A percentile compares a stretch with the other conserved stretches of the same genome.
Evolutionary conservation across 2,113 vertebrate species (phyloP).

Genomic region (Sylvia atricapilla): DNA sequence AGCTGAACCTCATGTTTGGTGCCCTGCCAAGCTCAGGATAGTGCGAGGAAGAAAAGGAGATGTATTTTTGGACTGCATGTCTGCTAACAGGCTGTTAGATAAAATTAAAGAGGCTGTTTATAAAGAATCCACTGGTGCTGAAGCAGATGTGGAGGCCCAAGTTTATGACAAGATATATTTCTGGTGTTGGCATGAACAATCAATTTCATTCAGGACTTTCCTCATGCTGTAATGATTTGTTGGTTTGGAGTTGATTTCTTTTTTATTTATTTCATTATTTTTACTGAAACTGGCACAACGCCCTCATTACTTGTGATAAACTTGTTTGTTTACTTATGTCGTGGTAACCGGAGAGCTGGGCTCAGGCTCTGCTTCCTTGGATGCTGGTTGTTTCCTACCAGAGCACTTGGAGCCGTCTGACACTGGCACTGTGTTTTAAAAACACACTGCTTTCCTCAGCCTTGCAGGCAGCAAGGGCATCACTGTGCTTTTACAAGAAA

Average conservation of each 20-base stretch:
- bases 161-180: slow-evolving; percentile 51
- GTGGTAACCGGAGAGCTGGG: background rate
- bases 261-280: slow-evolving; percentile 13
- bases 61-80: slow-evolving; percentile 52
- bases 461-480: background rate
- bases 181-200: background rate
- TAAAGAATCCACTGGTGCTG: slow-evolving; percentile 42
- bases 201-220: slow-evolving; percentile 27
- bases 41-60: slow-evolving; percentile 49
- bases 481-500: background rate
- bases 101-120: slow-evolving; percentile 62
- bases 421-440: background rate
- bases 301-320: slow-evolving; percentile 11
- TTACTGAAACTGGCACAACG: slow-evolving; percentile 19
- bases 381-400: background rate
- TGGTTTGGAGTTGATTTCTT: background rate
- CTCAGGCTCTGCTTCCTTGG: background rate
- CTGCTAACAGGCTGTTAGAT: slow-evolving; percentile 57
- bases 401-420: background rate
- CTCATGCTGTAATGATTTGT: slow-evolving; percentile 8
- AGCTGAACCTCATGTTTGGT: slow-evolving; percentile 67
- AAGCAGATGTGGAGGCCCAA: slow-evolving; percentile 49
- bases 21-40: slow-evolving; percentile 54
- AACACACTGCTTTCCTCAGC: background rate
- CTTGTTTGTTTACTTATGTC: slow-evolving; percentile 27